Evolutionary conservation across 1,140 invertebrate genomes (phyloP).

Genomic region (Ceratitis capitata): DNA sequence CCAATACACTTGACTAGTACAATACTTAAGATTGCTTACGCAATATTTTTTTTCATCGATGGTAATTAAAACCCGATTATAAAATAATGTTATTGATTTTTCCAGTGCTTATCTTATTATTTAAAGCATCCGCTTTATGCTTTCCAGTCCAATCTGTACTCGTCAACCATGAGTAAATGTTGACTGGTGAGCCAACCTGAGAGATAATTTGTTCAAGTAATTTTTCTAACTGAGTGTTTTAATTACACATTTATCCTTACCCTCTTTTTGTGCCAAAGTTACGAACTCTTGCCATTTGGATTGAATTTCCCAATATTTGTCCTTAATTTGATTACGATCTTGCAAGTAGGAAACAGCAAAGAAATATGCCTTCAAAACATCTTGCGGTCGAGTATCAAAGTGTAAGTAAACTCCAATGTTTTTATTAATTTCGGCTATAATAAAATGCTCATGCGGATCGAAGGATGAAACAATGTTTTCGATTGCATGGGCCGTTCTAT

Average conservation of each 20-base stretch:
- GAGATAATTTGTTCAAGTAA: constrained; percentile 37
- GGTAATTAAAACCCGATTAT: too few species aligned
- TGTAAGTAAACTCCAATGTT: constrained; percentile 63
- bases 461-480: constrained; percentile 66
- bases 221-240: neutral
- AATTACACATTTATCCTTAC: constrained; percentile 41
- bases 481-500: constrained; percentile 54
- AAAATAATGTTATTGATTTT: too few species aligned
- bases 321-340: constrained; percentile 64
- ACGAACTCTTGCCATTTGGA: constrained; percentile 63
- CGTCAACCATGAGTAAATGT: constrained; percentile 68
- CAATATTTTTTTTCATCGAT: too few species aligned
- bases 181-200: constrained; percentile 68
- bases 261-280: constrained; percentile 58
- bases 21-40: too few species aligned
- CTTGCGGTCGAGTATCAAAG: constrained; percentile 59
- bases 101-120: too few species aligned
- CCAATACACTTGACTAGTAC: too few species aligned
- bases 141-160: constrained; percentile 67
- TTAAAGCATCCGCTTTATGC: too few species aligned
- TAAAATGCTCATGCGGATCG: constrained; percentile 64
- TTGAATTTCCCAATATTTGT: constrained; percentile 67
- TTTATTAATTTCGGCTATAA: constrained; percentile 62
- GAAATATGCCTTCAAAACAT: constrained; percentile 63
- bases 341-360: constrained; percentile 65